Evolutionary conservation across 1,140 invertebrate genomes (phyloP), one percentile per base, ranked within the genome.

Genomic region (Dendrolimus kikuchii): DNA sequence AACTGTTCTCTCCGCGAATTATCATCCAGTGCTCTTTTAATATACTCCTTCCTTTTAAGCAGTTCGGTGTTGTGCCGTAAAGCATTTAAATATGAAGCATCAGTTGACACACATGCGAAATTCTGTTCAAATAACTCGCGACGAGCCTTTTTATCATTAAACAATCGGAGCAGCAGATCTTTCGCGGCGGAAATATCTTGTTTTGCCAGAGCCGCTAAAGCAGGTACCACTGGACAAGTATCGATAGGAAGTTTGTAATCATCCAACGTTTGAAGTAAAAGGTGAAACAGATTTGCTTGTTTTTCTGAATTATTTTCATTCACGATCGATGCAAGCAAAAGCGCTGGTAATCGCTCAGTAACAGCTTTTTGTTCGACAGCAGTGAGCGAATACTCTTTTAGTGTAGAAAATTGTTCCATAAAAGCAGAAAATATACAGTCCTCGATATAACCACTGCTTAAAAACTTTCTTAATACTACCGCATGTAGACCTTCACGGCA

Each of bases 401-500:
- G 56, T 3, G 57, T 63, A 5, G 74, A 70, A 47, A 77, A 74
- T 37, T 77, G 10, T 9, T 59, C 40, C 2, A 69, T 8, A 48
- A 72, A 79, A 7, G 60, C 59, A 10, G 50, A 49, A 5, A 62
- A n/a, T 37, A 71, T 44, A 8, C 38, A 10, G 38, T 37, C 9
- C 37, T 67, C 6, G 10, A 60, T 60, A 2, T 50, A 6, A 10
- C 51, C 52, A 46, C 47, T 48, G 5, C 42, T 40, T 10, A 79
- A 49, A 9, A 82, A 46, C 40, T 63, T 49, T 4, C 76, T 63
- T 10, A 82, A 51, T 4, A 80, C 54, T 8, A 68, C 66, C 3
- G 72, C 67, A 42, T 82, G 79, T n/a, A 82, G 50, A 7, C 76
- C 76, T 52, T 81, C 77, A 3, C 43, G 40, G 50, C 76, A 76